A percentile compares a stretch with the other conserved stretches of the same genome.
Conservation (phyloP, 2,888 invertebrate genomes). For the Eupeodes luniger region DNA sequence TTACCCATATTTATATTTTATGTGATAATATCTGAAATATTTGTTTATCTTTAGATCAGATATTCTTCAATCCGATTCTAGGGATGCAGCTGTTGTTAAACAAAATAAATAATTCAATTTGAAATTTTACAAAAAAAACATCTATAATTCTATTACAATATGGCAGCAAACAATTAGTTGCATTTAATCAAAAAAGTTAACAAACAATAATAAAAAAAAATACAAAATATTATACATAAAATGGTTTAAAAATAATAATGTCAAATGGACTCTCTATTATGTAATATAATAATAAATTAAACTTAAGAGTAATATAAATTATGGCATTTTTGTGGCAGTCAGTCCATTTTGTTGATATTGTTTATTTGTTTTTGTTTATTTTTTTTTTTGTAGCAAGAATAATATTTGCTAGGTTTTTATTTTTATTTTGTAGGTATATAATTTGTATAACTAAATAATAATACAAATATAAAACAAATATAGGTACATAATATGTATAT, state of each 20-base stretch:
- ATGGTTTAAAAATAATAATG: constrained; percentile 8
- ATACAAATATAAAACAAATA: constrained; percentile 63
- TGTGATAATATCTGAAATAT: constrained; percentile 45
- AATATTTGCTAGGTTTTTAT: constrained; percentile 12
- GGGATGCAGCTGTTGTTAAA: constrained; percentile 69
- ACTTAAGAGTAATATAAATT: constrained; percentile 63
- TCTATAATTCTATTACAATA: constrained; percentile 7
- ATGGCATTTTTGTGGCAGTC: constrained; percentile 74
- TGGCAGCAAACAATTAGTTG: constrained; percentile 52
- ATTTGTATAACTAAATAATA: constrained; percentile 55
- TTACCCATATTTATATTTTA: background rate
- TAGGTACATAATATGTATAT: constrained; percentile 42
- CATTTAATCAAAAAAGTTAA: constrained; percentile 32
- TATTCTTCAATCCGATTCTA: constrained; percentile 72
- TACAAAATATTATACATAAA: background rate
- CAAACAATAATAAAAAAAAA: background rate
- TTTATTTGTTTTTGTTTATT: constrained; percentile 16
- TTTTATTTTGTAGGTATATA: constrained; percentile 21
- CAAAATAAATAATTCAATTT: constrained; percentile 55
- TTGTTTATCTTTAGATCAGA: constrained; percentile 59
- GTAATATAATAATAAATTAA: constrained; percentile 38
- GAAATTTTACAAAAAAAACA: constrained; percentile 16
- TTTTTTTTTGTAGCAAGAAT: constrained; percentile 22
- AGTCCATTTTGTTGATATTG: constrained; percentile 54
- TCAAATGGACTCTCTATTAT: constrained; percentile 54